Conservation (phyloP, 2,113 vertebrate species). For the Megaleporinus macrocephalus region DNA sequence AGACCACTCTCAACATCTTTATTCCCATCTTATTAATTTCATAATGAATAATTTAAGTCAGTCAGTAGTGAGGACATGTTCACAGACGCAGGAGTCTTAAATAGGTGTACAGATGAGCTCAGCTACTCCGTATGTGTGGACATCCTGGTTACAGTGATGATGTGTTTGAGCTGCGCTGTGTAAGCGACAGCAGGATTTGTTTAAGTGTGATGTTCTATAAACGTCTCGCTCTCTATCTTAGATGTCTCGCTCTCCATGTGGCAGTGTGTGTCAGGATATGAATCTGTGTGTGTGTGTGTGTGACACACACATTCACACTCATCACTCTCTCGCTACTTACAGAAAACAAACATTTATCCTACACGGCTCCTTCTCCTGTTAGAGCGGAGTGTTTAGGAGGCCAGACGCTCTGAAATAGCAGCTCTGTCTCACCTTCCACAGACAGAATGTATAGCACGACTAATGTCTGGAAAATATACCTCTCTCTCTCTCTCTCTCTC, state of each 20-base stretch:
- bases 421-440: constrained; percentile 11
- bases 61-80: no score
- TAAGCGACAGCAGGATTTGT: constrained; percentile 31
- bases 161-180: constrained; percentile 41
- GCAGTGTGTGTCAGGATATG: constrained; percentile 24
- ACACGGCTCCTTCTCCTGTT: background rate
- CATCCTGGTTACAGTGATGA: constrained; percentile 20
- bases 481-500: background rate
- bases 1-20: no score
- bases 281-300: background rate
- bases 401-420: constrained; percentile 18
- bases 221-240: constrained; percentile 36
- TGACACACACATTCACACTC: constrained; percentile 1
- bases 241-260: constrained; percentile 50
- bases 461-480: constrained; percentile 45
- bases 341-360: constrained; percentile 64
- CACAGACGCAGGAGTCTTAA: no score
- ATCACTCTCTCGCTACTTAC: constrained; percentile 5
- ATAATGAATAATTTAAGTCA: no score
- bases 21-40: no score
- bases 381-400: constrained; percentile 36
- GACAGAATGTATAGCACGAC: background rate
- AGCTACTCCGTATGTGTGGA: background rate
- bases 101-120: no score
- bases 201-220: constrained; percentile 40